Evolutionary conservation across 1,140 invertebrate genomes (phyloP).

Genomic region (Apis dorsata): DNA sequence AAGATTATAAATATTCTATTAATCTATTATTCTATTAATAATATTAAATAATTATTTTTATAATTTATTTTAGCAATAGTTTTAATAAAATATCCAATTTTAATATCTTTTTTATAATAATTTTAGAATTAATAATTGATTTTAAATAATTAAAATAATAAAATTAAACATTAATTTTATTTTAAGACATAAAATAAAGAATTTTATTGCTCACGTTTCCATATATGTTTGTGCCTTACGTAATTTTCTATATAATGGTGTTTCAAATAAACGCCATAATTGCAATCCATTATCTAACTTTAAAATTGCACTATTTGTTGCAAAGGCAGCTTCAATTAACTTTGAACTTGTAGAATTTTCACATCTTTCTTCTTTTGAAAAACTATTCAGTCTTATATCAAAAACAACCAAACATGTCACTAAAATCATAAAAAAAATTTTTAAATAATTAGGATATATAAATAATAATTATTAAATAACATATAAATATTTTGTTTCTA

Average conservation of each 20-base stretch:
- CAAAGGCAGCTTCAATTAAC: conserved; percentile 86
- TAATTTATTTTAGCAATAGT: no score
- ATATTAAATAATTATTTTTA: no score
- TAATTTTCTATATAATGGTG: conserved; percentile 87
- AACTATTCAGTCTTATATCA: conserved; percentile 84
- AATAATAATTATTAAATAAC: no score
- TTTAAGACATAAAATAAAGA: not conserved
- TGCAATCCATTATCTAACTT: conserved; percentile 88
- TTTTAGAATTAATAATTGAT: not conserved
- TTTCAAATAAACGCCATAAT: conserved; percentile 87
- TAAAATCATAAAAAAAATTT: conserved; percentile 75
- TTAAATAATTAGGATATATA: not conserved
- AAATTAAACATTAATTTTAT: not conserved
- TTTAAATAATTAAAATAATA: not conserved
- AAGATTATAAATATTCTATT: no score
- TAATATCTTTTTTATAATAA: no score
- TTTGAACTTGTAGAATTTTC: conserved; percentile 83
- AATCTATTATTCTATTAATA: no score
- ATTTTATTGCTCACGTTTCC: conserved; percentile 83
- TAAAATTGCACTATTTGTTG: conserved; percentile 86
- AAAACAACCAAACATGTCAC: conserved; percentile 87
- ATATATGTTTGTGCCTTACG: conserved; percentile 86
- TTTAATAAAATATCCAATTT: no score
- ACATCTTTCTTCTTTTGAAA: conserved; percentile 82
- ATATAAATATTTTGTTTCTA: not conserved